These are phyloP conservation scores for Coreoperca whiteheadi DNA, from an alignment of 2,113 vertebrate species.

Conservation along the genomic window DNA sequence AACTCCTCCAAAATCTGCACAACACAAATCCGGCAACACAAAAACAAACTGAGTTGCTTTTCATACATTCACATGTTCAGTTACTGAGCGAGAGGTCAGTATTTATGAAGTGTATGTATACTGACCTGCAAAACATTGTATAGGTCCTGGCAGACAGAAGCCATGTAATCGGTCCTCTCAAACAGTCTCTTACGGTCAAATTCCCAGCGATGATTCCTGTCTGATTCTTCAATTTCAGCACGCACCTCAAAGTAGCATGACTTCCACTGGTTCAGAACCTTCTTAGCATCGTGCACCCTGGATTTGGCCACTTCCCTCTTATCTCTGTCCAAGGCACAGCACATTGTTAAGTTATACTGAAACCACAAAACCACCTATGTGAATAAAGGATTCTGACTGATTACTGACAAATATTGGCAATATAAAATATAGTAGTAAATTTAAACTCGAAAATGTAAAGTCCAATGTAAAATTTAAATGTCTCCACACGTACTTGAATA, in stretches of 20 bases:
- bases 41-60: neutral
- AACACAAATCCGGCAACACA: neutral
- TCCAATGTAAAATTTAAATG: neutral
- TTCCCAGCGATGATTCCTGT: slow-evolving; percentile 89
- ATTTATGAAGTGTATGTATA: neutral
- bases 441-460: neutral
- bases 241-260: slow-evolving; percentile 89
- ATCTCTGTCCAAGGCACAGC: slow-evolving; percentile 80
- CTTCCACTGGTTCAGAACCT: slow-evolving; percentile 90
- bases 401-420: neutral
- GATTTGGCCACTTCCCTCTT: slow-evolving; percentile 83
- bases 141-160: slow-evolving; percentile 91
- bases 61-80: neutral
- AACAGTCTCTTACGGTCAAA: slow-evolving; percentile 94
- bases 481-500: slow-evolving; percentile 88
- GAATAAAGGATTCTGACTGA: neutral
- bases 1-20: slow-evolving; percentile 91
- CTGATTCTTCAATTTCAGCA: slow-evolving; percentile 89
- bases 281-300: slow-evolving; percentile 85
- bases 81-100: neutral
- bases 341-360: neutral
- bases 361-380: neutral
- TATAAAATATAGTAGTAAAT: neutral
- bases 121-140: slow-evolving; percentile 88
- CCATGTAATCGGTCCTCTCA: slow-evolving; percentile 92